phyloP scores from a whole-genome alignment of 2,797 vertebrate species.

The Paedocypris micromegethes region DNA sequence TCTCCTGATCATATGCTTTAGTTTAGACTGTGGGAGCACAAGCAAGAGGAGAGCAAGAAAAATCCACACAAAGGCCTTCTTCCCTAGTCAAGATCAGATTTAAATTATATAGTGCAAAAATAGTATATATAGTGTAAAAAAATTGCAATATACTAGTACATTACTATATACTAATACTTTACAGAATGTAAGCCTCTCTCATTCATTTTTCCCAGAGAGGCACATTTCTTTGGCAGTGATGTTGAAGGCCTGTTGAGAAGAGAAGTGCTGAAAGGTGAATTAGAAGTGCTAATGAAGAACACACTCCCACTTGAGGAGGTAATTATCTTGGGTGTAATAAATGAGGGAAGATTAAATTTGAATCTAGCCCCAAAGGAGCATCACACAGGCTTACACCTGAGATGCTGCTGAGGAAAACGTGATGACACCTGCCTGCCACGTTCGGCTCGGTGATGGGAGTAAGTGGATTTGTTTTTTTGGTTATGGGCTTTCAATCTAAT shows the following conservation, averaged over 20 bases:
- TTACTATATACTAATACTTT: no score
- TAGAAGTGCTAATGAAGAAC: constrained; percentile 71
- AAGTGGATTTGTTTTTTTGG: constrained; percentile 1
- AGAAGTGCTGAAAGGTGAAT: constrained; percentile 67
- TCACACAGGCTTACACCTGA: constrained; percentile 60
- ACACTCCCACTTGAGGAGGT: constrained; percentile 63
- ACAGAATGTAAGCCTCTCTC: no score
- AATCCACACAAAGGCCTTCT: no score
- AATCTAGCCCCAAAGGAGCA: constrained; percentile 56
- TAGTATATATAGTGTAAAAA: no score
- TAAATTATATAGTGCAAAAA: no score
- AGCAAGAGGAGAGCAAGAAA: no score
- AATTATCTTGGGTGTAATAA: constrained; percentile 64
- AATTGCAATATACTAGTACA: no score
- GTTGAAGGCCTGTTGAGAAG: constrained; percentile 62
- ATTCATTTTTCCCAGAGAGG: constrained; percentile 45
- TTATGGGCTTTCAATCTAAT: background rate
- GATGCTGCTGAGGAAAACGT: constrained; percentile 50
- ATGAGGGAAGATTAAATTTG: constrained; percentile 57
- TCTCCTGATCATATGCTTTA: no score
- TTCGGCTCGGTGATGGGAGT: constrained; percentile 7
- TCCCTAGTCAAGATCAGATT: no score
- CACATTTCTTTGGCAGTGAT: constrained; percentile 54
- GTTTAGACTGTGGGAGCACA: no score
- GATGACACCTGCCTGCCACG: constrained; percentile 49